Evolutionary conservation across 35 echinoderm and acorn worm species (phyloP).

Genomic region (Patiria miniata): DNA sequence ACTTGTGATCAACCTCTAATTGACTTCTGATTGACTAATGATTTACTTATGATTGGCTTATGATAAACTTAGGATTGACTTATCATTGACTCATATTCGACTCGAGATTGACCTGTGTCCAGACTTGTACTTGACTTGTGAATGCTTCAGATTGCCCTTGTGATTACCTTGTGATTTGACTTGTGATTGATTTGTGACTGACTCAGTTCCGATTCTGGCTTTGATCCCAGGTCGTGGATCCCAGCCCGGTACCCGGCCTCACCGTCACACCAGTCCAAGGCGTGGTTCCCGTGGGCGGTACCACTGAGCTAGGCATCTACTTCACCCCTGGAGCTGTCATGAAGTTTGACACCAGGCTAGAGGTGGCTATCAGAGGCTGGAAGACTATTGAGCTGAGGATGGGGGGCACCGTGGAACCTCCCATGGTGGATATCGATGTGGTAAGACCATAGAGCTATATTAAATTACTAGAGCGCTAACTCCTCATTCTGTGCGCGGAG

Average conservation of each 20-base stretch:
- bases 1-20: no score
- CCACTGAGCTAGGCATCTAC: constrained; percentile 78
- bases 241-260: constrained; percentile 90
- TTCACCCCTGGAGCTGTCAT: constrained; percentile 88
- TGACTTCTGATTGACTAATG: no score
- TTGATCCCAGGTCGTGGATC: constrained; percentile 78
- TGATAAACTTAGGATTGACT: not conserved
- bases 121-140: no score
- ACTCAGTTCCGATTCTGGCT: not conserved
- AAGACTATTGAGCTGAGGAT: constrained; percentile 97
- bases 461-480: no score
- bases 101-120: no score
- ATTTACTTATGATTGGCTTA: no score
- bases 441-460: constrained; percentile 30
- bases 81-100: no score
- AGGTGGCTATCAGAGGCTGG: constrained; percentile 95
- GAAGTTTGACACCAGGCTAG: constrained; percentile 97
- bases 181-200: not conserved
- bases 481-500: no score
- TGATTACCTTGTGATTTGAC: no score
- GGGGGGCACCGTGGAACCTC: constrained; percentile 95
- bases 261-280: constrained; percentile 85
- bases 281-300: constrained; percentile 89
- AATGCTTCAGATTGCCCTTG: no score
- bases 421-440: constrained; percentile 90